A percentile compares a stretch with the other conserved stretches of the same genome.
Conservation (phyloP, 2,113 vertebrate genomes). For the Rhineura floridana region DNA sequence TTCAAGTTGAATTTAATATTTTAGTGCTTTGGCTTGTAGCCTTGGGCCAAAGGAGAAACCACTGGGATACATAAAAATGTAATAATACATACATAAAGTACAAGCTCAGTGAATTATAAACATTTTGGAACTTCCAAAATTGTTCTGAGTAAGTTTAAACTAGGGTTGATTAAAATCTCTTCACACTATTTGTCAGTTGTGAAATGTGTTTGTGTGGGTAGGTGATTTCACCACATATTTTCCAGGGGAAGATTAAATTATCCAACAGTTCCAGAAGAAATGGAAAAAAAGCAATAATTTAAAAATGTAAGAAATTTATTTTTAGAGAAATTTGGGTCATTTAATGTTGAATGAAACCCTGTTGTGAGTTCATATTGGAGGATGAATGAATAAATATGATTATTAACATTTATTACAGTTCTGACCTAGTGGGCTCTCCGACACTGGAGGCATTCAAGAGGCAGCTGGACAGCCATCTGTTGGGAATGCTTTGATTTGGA, state of each 20-base stretch:
- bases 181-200: background rate
- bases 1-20: background rate
- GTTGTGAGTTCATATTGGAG: background rate
- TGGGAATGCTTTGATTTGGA: too few relatives aligned
- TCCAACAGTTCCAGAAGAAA: background rate
- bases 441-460: too few relatives aligned
- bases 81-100: background rate
- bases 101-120: background rate
- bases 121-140: background rate
- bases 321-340: background rate
- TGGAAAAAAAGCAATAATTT: background rate
- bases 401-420: too few relatives aligned
- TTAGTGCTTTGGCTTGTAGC: background rate
- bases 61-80: background rate
- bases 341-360: background rate
- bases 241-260: background rate
- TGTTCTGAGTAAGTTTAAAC: background rate
- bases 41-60: background rate
- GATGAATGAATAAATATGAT: background rate
- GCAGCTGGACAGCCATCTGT: too few relatives aligned
- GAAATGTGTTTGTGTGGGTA: background rate
- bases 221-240: background rate
- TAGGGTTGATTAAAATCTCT: background rate
- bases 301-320: background rate
- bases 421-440: too few relatives aligned